Evolutionary conservation across 2,113 vertebrate genomes (phyloP).

Genomic region (Myotis davidii): DNA sequence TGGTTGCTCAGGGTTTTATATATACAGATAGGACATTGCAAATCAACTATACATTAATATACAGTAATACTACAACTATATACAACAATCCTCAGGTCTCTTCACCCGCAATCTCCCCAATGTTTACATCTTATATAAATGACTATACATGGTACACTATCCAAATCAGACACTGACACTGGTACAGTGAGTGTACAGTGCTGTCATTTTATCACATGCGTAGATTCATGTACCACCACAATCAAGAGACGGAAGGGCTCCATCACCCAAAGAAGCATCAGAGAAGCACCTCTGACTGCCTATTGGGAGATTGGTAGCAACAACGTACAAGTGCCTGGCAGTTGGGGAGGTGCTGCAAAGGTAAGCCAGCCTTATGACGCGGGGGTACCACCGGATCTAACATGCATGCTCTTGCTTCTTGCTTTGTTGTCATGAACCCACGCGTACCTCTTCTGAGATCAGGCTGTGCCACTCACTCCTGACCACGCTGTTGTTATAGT

Average conservation of each 20-base stretch:
- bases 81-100: not conserved
- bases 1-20: too few species aligned
- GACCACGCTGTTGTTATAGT: conserved; percentile 86
- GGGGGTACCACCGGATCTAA: not conserved
- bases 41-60: not conserved
- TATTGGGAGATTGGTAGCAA: not conserved
- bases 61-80: not conserved
- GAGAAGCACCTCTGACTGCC: not conserved
- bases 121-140: not conserved
- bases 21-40: not conserved
- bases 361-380: too few species aligned
- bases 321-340: not conserved
- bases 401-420: not conserved
- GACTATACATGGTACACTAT: not conserved
- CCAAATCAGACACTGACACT: not conserved
- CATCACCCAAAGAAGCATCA: not conserved
- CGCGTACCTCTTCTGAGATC: conserved; percentile 83
- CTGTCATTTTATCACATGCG: not conserved
- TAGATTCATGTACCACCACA: not conserved
- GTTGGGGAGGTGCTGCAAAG: fast-evolving
- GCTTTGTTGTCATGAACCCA: not conserved
- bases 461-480: conserved; percentile 87
- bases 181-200: not conserved
- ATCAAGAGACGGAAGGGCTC: not conserved
- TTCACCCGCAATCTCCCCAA: not conserved